Evolutionary conservation across 2,113 vertebrate genomes (phyloP), one percentile per base, ranked within the genome.

Genomic region (Bufo bufo): DNA sequence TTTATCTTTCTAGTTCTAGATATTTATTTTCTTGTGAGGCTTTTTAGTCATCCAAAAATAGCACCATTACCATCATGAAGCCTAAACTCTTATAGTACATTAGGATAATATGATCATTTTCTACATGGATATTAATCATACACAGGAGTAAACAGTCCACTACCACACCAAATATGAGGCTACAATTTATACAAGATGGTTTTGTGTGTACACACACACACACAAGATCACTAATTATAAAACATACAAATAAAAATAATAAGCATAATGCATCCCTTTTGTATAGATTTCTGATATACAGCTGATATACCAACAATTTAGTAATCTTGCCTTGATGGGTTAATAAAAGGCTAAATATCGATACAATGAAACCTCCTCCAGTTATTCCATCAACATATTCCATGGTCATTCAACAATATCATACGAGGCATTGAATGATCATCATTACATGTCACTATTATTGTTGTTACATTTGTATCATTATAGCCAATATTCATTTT

Each of bases 31-130:
- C 17, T 63, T 4, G 6, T 87, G 20, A 86, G 65, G 49, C 45
- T 86, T 69, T 78, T 43, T 52, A 50, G 19, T 56, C 11, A 61
- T 77, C 56, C 56, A 88, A 65, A 72, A 75, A 77, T 83, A 65
- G 20, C 69, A 82, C 17, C 13, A 17, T 54, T 74, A 11, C 17
- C 7, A 59, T 1, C 13, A 49, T 47, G 43, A 45, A 83, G 4
- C 4, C 16, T 13, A 58, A 69, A 49, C 77, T 72, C 4, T 13
- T 56, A 23, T 10, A 56, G 13, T 16, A 47, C 72, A 61, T 49
- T 7, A 72, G 9, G 8, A 74, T 43, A 75, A 19, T 77, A 50
- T 20, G 14, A 17, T 3, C 16, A 45, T 2, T 47, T 11, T 16
- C 33, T 45, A 45, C 45, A 69, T 23, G 10, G 65, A 69, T 69